These are phyloP conservation scores for Keiferia lycopersicella DNA, from an alignment of 2,888 invertebrate genomes.

Conservation along the genomic window DNA sequence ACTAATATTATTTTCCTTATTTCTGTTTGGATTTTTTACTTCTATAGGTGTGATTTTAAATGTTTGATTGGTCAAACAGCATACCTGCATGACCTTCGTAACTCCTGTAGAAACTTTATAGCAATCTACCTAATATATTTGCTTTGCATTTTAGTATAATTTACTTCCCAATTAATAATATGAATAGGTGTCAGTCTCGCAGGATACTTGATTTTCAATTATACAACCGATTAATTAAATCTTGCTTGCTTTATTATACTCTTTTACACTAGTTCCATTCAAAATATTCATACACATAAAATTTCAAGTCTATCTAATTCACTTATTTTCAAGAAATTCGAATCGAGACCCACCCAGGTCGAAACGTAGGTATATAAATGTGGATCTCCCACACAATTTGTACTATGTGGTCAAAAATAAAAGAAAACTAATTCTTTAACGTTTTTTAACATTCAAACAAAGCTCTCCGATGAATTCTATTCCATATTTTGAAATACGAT, in stretches of 20 bases:
- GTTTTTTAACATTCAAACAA: constrained; percentile 5
- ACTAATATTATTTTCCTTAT: constrained; percentile 10
- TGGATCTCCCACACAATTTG: constrained; percentile 19
- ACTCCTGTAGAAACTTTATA: constrained; percentile 10
- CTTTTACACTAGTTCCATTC: neutral
- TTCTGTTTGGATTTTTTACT: constrained; percentile 9
- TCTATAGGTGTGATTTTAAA: constrained; percentile 7
- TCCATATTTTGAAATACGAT: constrained; percentile 4
- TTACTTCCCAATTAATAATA: neutral
- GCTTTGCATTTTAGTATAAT: neutral
- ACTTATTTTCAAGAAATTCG: constrained; percentile 4
- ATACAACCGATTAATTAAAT: constrained; percentile 2
- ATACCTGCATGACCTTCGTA: neutral
- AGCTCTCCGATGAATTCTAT: neutral
- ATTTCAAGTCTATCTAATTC: neutral
- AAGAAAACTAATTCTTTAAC: constrained; percentile 4
- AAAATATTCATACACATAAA: constrained; percentile 9
- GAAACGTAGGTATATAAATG: neutral
- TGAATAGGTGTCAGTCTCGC: constrained; percentile 1
- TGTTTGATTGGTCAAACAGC: neutral
- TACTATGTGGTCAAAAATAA: constrained; percentile 19
- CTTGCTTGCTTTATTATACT: neutral
- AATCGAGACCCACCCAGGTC: neutral
- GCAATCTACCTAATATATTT: neutral
- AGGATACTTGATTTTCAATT: neutral